Evolutionary conservation across 2,888 invertebrate species (phyloP).

Genomic region (Drosophila pseudotalamancana): DNA sequence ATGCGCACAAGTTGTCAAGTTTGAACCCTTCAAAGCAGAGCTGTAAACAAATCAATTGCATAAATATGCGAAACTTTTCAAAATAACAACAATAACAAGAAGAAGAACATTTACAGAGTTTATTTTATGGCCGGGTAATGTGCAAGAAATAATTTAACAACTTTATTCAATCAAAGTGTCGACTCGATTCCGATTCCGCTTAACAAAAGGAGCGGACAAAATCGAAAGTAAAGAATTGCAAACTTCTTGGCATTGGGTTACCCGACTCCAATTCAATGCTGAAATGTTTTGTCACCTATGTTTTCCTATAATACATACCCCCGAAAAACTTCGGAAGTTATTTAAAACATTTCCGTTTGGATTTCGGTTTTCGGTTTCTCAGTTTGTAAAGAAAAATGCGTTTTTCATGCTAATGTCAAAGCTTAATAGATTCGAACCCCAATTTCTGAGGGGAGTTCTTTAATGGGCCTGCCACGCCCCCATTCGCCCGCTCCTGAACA

Average conservation of each 20-base stretch:
- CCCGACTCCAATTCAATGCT: neutral
- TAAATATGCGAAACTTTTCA: constrained; percentile 66
- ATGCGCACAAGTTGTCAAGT: constrained; percentile 35
- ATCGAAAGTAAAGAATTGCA: constrained; percentile 25
- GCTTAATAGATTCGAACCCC: constrained; percentile 67
- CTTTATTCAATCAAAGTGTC: constrained; percentile 72
- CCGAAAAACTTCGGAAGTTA: constrained; percentile 52
- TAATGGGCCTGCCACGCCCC: neutral
- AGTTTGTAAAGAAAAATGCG: constrained; percentile 71
- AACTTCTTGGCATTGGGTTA: constrained; percentile 19
- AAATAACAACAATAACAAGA: constrained; percentile 6
- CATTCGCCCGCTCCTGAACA: constrained; percentile 34
- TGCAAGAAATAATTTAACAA: constrained; percentile 66
- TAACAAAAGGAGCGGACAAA: constrained; percentile 43
- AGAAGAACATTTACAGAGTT: constrained; percentile 38
- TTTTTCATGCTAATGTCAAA: constrained; percentile 79
- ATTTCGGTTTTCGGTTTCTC: constrained; percentile 29
- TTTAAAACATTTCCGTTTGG: constrained; percentile 60
- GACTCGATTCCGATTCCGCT: constrained; percentile 39
- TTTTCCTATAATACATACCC: constrained; percentile 5
- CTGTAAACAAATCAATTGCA: constrained; percentile 77
- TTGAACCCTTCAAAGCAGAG: constrained; percentile 61
- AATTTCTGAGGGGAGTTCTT: neutral
- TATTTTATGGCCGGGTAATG: constrained; percentile 41
- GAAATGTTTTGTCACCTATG: constrained; percentile 59